Base-by-base conservation (phyloP, 2,797 vertebrate species). In the Danionella dracula region DNA sequence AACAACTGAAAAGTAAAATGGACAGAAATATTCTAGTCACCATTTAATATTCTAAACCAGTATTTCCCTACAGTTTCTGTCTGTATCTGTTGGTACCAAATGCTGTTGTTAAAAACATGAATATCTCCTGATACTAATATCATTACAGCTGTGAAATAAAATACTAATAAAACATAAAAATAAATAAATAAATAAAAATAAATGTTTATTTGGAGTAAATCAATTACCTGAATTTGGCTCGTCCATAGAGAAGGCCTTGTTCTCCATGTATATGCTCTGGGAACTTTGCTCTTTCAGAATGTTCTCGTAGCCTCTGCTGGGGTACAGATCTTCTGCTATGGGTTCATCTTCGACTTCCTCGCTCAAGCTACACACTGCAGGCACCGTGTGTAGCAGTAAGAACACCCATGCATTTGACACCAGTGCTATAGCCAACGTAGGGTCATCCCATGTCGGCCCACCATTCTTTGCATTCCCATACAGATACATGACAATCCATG, bases 181-280 rank as follows among this genome's bases (percentile, higher is more conserved):
- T 20, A 21, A 32, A 12, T 20, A 23, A 1, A 16, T 17, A 11
- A 44, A 65, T 32, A 13, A 20, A 49, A 17, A 13, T 8, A 1
- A 11, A 31, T n/a, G n/a, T 9, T n/a, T 65, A 27, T 27, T 27
- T 27, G 23, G 23, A 27, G 6, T 3, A 27, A 27, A 27, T 16
- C 12, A 2, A 84, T 13, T 83, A 98, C 96, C 93, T 31, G 90
- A 71, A 62, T 81, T 85, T 0, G 93, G 91, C 48, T 98, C 96
- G 0, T 98, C 95, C 94, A 97, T 92, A 4, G 94, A 93, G 82
- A 99, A 98, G 0, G 93, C 95, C 77, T 98, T 97, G 76, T 99
- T 99, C 66, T 99, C 96, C 86, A 98, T 81, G 1, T 92, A 97
- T 85, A 97, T 92, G 79, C 87, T 96, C 79, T 92, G 92, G 0